Evolutionary conservation across 2,113 vertebrate genomes (phyloP), one percentile per base, ranked within the genome.

Genomic region (Deroptyus accipitrinus): DNA sequence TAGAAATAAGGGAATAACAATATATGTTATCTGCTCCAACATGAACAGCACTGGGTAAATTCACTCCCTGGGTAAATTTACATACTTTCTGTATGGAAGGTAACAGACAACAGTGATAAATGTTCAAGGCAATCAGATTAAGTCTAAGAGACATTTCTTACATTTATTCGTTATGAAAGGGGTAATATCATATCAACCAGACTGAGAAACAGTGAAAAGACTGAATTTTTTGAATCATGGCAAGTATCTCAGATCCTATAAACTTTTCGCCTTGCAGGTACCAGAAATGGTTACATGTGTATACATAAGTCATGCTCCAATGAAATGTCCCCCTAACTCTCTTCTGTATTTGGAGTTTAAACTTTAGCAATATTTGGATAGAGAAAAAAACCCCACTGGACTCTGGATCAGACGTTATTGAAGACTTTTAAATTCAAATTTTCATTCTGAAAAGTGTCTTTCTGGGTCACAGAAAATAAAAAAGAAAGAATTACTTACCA

Each of bases 41-140:
- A 44, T 14, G 18, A 81, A 49, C 31, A 67, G 17, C 51, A 90
- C 59, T 42, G 42, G 17, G 42, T 42, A 42, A 42, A 42, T 17
- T 6, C 24, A 51, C 30, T 73, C 11, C 28, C 69, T 57, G 66
- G 23, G 14, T 64, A 69, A 75, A 89, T 78, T 78, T 95, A 51
- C 33, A 39, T 76, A 18, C 5, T 82, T 87, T 84, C 52, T 22
- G 44, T 79, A 64, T 37, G 66, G 62, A 84, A 5, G 24, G 27
- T 62, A 57, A 64, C 74, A 95, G 35, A 91, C 93, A 93, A 42
- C 24, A 76, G 55, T 91, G 76, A 81, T 68, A 51, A 94, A 76
- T 82, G 94, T 81, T 63, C 68, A 78, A 95, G 31, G 48, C 64
- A 89, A 79, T 92, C 13, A 84, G 61, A 48, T 79, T 82, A 90